Evolutionary conservation across 2,888 invertebrate species (phyloP), one percentile per base, ranked within the genome.

Genomic region (Chrysomela aeneicollis): DNA sequence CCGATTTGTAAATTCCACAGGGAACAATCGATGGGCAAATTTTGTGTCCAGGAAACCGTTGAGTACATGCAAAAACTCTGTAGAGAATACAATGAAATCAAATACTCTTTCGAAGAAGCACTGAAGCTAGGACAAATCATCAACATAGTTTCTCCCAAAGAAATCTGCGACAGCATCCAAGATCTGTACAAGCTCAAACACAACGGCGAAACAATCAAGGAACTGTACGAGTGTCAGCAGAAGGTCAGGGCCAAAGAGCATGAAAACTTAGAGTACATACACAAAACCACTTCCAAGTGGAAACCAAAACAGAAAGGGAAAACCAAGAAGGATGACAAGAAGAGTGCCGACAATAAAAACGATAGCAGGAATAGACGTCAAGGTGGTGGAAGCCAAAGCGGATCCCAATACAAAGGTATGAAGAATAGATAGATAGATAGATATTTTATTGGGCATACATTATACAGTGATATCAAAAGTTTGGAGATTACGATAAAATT

Each of bases 191-290:
- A 71, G 4, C 64, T 79, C 30, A 73, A 74, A 55, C 70, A 76
- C 26, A 75, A 72, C 57, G 80, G 80, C 0, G 63, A 69, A 35
- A 77, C 75, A 62, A 77, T 79, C 19, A 74, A 71, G 50, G 74
- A 77, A 52, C 59, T 80, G 12, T 76, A 75, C 54, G 67, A 71
- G 4, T 71, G 72, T 10, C 78, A 80, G 58, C 75, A 77, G 47
- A 66, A 69, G 17, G 63, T 75, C 0, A 70, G 73, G 30, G 73
- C 53, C 1, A 75, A 71, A 17, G 75, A 76, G 59, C 67, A 79
- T 55, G 62, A 65, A 35, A 64, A 61, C 30, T 66, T 69, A 0
- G 76, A 77, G 57, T 74, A 74, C 54, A 46, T 71, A 3, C 70
- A 73, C 50, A 71, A 69, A 52, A 66, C 10, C 12, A 55, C 47